Conservation (phyloP, 2,888 invertebrate genomes). For the Hyposoter didymator region DNA sequence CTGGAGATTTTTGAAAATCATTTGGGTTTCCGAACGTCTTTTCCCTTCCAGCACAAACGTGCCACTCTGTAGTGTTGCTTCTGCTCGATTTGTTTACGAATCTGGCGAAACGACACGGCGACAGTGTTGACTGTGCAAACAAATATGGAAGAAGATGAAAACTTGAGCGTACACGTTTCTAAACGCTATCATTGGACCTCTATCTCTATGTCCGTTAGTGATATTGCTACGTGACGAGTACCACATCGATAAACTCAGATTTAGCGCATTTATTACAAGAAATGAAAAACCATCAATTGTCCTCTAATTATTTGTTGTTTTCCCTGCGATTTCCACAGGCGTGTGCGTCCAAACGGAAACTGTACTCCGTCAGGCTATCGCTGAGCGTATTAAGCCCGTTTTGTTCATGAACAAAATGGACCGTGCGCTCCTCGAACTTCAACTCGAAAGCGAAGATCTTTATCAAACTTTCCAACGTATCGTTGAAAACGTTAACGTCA, state of each 20-base stretch:
- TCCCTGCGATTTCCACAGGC: constrained; percentile 86
- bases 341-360: constrained; percentile 99
- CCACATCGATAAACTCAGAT: constrained; percentile 81
- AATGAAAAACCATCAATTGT: not conserved
- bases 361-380: constrained; percentile 99
- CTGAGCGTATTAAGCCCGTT: constrained; percentile 99
- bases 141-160: constrained; percentile 88
- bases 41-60: constrained; percentile 80
- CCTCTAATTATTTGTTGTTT: constrained; percentile 48
- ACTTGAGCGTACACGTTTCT: constrained; percentile 81
- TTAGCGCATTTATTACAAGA: not conserved
- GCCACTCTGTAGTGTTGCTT: constrained; percentile 80
- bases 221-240: constrained; percentile 86
- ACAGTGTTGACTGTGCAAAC: constrained; percentile 87
- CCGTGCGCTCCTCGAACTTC: constrained; percentile 98
- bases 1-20: not conserved
- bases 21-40: constrained; percentile 11
- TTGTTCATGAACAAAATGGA: constrained; percentile 99
- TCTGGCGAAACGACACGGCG: constrained; percentile 75
- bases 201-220: constrained; percentile 91
- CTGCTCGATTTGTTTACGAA: constrained; percentile 66
- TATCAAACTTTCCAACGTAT: constrained; percentile 99
- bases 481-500: constrained; percentile 99
- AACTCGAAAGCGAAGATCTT: constrained; percentile 97
- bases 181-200: constrained; percentile 92